Evolutionary conservation across 30 jellyfish, hydroid and myxozoan genomes (phyloP), one percentile per base, ranked within the genome.

Genomic region (Turritopsis rubra): DNA sequence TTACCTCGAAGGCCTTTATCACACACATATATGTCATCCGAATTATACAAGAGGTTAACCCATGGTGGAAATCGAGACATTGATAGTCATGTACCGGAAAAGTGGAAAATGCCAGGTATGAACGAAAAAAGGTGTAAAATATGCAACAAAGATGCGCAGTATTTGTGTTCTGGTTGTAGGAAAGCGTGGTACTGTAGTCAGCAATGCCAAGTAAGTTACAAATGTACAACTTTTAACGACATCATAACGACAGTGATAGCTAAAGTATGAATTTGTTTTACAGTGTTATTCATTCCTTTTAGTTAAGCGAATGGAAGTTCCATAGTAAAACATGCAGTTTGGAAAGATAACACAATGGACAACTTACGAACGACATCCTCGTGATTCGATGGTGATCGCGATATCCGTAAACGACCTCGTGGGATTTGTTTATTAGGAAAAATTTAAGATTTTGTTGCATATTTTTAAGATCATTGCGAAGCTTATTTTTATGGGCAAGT

Each of bases 161-260:
- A 81, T 79, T 72, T 88, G 52, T 92, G 98, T 73, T 92, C 98
- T 9, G 87, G 95, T 31, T 92, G 98, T 83, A 83, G 96, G 41
- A 52, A 60, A 29, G 98, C 95, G 20, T 84, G 95, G 98, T 92
- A 92, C 78, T 92, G 98, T 88, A 84, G 96, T 53, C 90, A 88
- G 71, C 52, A 60, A 0, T 92, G 98, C 53, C 98, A 92, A 96
- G 98, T 92, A 85, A 52, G 87, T 41, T 41, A 13, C 13, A 41
- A 79, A 5, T 13, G 7, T 79, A n/a, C n/a, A n/a, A n/a, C n/a
- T n/a, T n/a, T n/a, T n/a, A n/a, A n/a, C n/a, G n/a, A n/a, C n/a
- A n/a, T n/a, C n/a, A n/a, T n/a, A n/a, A n/a, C n/a, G n/a, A n/a
- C n/a, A n/a, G 60, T 41, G 9, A 41, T 41, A 3, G 60, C 5